These are phyloP conservation scores for Nebria brevicollis DNA, from an alignment of 2,888 invertebrate species.

Conservation along the genomic window DNA sequence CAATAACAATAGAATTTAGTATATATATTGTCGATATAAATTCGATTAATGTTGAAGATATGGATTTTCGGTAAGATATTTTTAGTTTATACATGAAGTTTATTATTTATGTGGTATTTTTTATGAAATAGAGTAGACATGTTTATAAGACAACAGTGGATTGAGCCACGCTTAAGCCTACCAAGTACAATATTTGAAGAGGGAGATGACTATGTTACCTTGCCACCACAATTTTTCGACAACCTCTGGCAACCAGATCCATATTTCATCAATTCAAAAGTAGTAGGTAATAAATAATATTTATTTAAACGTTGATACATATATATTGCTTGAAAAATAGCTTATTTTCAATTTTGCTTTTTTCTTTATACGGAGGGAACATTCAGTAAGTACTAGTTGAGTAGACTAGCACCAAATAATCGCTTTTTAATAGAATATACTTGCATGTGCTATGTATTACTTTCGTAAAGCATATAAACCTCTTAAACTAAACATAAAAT, in stretches of 20 bases:
- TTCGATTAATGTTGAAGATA: slow-evolving; percentile 87
- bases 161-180: slow-evolving; percentile 78
- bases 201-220: slow-evolving; percentile 81
- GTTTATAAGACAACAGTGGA: slow-evolving; percentile 85
- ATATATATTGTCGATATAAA: slow-evolving; percentile 88
- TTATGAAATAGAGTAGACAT: slow-evolving; percentile 76
- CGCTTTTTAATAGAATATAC: no score
- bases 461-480: no score
- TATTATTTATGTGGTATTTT: slow-evolving; percentile 31
- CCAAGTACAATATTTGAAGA: slow-evolving; percentile 83
- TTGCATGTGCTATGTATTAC: no score
- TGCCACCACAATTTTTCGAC: slow-evolving; percentile 83
- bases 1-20: slow-evolving; percentile 81
- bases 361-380: slow-evolving; percentile 1
- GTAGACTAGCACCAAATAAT: neutral
- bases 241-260: slow-evolving; percentile 90
- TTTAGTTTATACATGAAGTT: slow-evolving; percentile 19
- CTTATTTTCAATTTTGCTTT: neutral
- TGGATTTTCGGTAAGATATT: slow-evolving; percentile 82
- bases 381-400: neutral
- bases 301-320: neutral
- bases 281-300: slow-evolving; percentile 71
- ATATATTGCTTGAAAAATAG: neutral
- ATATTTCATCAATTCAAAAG: slow-evolving; percentile 86
- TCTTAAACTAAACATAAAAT: no score